A percentile compares a stretch with the other conserved stretches of the same genome.
phyloP scores from a whole-genome alignment of 2,113 vertebrate genomes.

The Naja naja region DNA sequence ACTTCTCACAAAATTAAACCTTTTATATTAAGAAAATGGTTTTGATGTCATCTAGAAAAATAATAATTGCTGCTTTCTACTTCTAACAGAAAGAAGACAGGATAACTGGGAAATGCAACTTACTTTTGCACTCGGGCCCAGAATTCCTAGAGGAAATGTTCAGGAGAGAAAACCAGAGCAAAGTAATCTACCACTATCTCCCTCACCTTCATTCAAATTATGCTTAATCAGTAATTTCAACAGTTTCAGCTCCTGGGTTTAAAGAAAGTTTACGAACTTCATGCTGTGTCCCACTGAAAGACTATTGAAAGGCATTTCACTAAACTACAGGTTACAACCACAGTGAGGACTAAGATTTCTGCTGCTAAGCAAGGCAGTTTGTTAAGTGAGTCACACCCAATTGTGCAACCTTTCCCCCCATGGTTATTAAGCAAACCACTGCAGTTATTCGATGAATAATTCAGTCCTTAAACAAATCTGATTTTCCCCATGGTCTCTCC shows the following conservation, averaged over 20 bases:
- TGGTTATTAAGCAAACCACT: neutral
- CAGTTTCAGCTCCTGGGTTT: neutral
- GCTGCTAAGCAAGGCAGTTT: neutral
- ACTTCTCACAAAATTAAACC: constrained; percentile 58
- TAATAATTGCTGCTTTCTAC: constrained; percentile 49
- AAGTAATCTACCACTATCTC: neutral
- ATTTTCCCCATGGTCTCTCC: neutral
- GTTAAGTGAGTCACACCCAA: neutral
- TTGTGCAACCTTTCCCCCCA: no score
- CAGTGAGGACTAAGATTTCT: neutral
- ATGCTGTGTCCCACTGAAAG: neutral
- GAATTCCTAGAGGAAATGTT: constrained; percentile 14
- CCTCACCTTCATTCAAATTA: neutral
- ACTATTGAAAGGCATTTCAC: constrained; percentile 1
- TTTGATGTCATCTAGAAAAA: constrained; percentile 38
- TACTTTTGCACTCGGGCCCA: neutral
- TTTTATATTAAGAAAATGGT: constrained; percentile 57
- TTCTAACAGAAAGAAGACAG: constrained; percentile 48
- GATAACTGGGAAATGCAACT: constrained; percentile 34
- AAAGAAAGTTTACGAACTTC: constrained; percentile 5
- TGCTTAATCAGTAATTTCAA: neutral
- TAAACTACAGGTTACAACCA: neutral
- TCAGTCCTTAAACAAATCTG: neutral
- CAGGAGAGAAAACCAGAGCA: constrained; percentile 32
- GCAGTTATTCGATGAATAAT: neutral